Evolutionary conservation across 2,113 vertebrate genomes (phyloP).

Genomic region (Rhinolophus ferrumequinum): DNA sequence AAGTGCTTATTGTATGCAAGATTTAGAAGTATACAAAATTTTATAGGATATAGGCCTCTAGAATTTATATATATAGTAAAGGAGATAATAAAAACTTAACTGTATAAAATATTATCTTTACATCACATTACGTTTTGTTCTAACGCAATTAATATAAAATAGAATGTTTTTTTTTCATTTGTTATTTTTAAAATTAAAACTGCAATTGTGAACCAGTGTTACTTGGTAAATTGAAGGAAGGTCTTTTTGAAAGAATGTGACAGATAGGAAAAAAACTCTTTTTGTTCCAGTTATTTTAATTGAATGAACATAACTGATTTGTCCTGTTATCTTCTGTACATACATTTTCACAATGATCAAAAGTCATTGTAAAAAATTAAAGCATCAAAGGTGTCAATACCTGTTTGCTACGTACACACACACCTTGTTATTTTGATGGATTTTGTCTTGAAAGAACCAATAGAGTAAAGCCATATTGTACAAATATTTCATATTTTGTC

Average conservation of each 20-base stretch:
- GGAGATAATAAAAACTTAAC: background rate
- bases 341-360: background rate
- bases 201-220: background rate
- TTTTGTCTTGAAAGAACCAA: background rate
- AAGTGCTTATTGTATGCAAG: background rate
- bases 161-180: background rate
- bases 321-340: background rate
- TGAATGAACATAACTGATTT: background rate
- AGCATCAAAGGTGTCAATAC: background rate
- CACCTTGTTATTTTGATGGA: background rate
- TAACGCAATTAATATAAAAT: background rate
- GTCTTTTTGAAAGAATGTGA: background rate
- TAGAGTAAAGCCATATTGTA: background rate
- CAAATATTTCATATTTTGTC: background rate
- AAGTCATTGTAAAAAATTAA: background rate
- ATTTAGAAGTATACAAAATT: background rate
- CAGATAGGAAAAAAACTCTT: background rate
- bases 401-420: background rate
- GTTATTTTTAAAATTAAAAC: slow-evolving; percentile 3
- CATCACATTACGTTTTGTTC: background rate
- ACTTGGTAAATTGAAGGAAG: background rate
- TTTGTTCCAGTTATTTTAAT: background rate
- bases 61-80: background rate
- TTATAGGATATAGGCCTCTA: background rate
- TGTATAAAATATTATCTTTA: background rate